Evolutionary conservation across 2,797 vertebrate genomes (phyloP).

Genomic region (Coilia nasus): DNA sequence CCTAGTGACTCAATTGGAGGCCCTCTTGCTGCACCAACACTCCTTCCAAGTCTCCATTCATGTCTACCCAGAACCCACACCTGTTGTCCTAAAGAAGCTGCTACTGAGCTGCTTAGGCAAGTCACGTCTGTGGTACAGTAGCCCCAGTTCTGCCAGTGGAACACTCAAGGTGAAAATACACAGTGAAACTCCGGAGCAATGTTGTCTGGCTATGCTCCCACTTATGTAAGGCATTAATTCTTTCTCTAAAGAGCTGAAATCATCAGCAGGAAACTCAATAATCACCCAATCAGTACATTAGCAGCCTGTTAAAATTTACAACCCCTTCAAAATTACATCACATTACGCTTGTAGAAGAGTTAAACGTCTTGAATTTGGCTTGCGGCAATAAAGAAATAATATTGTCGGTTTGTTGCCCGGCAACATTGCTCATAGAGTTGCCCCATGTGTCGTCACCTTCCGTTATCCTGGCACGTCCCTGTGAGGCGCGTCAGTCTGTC

Average conservation of each 20-base stretch:
- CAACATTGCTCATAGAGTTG: background rate
- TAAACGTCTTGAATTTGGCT: too few relatives aligned
- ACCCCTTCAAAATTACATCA: too few relatives aligned
- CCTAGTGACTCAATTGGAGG: background rate
- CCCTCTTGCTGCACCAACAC: background rate
- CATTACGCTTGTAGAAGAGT: too few relatives aligned
- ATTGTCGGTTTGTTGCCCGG: too few relatives aligned
- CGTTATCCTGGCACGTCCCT: background rate
- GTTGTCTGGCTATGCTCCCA: too few relatives aligned
- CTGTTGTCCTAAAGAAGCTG: background rate
- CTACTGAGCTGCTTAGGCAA: background rate
- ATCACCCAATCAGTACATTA: too few relatives aligned
- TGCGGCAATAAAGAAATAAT: too few relatives aligned
- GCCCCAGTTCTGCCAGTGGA: background rate
- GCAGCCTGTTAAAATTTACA: too few relatives aligned
- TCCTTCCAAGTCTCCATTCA: background rate
- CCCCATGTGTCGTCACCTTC: background rate
- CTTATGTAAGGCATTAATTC: too few relatives aligned
- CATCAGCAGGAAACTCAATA: too few relatives aligned
- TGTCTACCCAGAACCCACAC: background rate
- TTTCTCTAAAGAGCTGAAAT: too few relatives aligned
- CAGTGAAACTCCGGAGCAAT: too few relatives aligned
- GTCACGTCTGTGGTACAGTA: background rate
- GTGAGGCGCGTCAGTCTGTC: slow-evolving; percentile 60
- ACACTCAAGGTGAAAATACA: background rate